Percentiles rank a stretch among this genome's conserved stretches.
phyloP scores from a whole-genome alignment of 2,888 invertebrate genomes.

The Acronicta psi region DNA sequence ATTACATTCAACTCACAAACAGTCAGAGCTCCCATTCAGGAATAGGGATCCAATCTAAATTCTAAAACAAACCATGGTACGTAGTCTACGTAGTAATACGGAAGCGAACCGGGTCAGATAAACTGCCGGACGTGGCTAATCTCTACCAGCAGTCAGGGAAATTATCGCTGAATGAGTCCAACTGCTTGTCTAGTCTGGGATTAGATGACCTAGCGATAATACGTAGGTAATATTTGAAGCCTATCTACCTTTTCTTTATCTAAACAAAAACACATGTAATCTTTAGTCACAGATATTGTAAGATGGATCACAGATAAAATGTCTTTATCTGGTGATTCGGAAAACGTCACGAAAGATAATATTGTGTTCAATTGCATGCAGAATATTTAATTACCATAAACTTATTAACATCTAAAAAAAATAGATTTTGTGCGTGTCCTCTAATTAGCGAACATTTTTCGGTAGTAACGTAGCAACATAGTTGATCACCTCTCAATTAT shows the following conservation, averaged over 20 bases:
- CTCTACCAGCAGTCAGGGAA: conserved; percentile 21
- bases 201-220: conserved; percentile 30
- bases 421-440: no score
- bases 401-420: no score
- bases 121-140: conserved; percentile 32
- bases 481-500: no score
- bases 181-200: conserved; percentile 36
- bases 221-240: conserved; percentile 2
- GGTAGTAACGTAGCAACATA: no score
- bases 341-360: not conserved
- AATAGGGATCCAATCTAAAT: conserved; percentile 2
- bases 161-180: conserved; percentile 25
- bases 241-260: no score
- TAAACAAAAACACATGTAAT: not conserved
- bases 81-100: conserved; percentile 23
- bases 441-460: no score
- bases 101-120: conserved; percentile 24
- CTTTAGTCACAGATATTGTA: not conserved
- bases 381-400: not conserved
- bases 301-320: not conserved
- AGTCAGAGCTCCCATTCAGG: not conserved
- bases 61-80: conserved; percentile 5
- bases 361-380: not conserved
- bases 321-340: not conserved
- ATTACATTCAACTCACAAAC: not conserved